Evolutionary conservation across 2,888 invertebrate species (phyloP), one percentile per base, ranked within the genome.

Genomic region (Isotomurus palustris): DNA sequence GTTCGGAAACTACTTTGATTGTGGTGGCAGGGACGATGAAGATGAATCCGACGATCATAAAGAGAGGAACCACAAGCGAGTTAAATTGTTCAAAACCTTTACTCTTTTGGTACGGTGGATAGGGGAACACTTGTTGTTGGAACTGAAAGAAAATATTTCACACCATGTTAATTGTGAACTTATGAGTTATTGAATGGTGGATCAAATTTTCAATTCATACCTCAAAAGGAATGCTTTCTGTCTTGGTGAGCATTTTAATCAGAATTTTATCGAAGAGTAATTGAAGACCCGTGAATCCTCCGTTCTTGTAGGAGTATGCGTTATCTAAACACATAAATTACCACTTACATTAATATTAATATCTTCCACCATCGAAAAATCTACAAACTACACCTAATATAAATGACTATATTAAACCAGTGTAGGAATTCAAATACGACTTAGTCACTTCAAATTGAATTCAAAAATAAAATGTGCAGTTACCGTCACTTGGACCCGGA

Each of bases 1-100:
- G 82, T 71, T 84, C 83, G 71, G 82, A 81, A 1, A 83, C 81
- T 41, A 82, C 75, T 48, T 80, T 76, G 66, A 81, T 78, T 45
- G 82, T 68, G 48, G 80, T 77, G 21, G 68, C 77, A 12, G 82
- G 79, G 70, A 81, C 81, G 10, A 78, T 72, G 50, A 82, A 76
- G 38, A 80, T 60, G 62, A 78, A 82, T 64, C 77, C 76, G 65
- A 78, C 74, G 10, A 78, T 69, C 2, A 77, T 75, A 17, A 77
- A 69, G 25, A 76, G 63, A 0, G 79, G 78, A 58, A 79, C 53
- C 8, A 58, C 58, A 24, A 62, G 35, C 45, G 58, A 47, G 55
- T 58, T 35, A 48, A 58, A 29, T 54, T 62, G 53, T 45, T 57
- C 50, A 24, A 50, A 50, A 66, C 58, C 12, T 41, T 61, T 61